phyloP scores from a whole-genome alignment of 2,797 vertebrate species.

The Phylloscopus collybita region DNA sequence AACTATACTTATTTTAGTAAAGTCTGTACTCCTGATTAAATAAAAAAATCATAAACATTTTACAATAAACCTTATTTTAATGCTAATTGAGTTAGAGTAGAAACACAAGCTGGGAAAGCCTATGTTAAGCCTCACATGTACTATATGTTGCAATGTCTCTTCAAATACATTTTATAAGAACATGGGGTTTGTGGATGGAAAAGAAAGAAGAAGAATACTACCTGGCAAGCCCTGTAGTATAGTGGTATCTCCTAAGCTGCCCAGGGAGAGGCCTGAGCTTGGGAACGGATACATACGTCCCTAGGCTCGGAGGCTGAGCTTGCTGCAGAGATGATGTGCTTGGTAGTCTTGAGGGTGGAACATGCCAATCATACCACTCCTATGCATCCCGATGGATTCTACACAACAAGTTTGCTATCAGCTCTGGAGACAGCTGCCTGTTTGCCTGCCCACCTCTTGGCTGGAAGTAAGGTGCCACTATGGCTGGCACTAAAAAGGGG shows the following conservation, averaged over 20 bases:
- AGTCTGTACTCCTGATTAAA: conserved; percentile 1
- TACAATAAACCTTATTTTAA: conserved; percentile 38
- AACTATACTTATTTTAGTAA: background rate
- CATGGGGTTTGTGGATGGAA: conserved; percentile 65
- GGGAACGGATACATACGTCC: conserved; percentile 68
- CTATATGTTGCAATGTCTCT: conserved; percentile 16
- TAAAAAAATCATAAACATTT: background rate
- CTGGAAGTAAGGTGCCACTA: conserved; percentile 75
- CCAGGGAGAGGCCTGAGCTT: conserved; percentile 76
- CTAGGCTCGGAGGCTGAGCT: conserved; percentile 76
- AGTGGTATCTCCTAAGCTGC: conserved; percentile 77
- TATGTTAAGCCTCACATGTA: conserved; percentile 32
- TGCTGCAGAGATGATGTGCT: conserved; percentile 76
- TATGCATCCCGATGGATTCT: conserved; percentile 73
- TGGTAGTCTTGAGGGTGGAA: conserved; percentile 73
- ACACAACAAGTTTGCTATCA: conserved; percentile 76
- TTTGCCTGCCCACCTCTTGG: conserved; percentile 77
- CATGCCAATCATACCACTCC: conserved; percentile 76
- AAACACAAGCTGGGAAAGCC: conserved; percentile 45
- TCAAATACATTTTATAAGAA: conserved; percentile 62
- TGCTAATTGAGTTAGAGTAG: conserved; percentile 7
- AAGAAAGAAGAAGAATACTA: conserved; percentile 77
- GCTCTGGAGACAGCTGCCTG: conserved; percentile 79
- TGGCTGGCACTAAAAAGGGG: conserved; percentile 72
- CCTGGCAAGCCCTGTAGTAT: conserved; percentile 76